These are phyloP conservation scores for Porites rus DNA, from an alignment of 92 coral and sea anemone genomes.

Conservation along the genomic window DNA sequence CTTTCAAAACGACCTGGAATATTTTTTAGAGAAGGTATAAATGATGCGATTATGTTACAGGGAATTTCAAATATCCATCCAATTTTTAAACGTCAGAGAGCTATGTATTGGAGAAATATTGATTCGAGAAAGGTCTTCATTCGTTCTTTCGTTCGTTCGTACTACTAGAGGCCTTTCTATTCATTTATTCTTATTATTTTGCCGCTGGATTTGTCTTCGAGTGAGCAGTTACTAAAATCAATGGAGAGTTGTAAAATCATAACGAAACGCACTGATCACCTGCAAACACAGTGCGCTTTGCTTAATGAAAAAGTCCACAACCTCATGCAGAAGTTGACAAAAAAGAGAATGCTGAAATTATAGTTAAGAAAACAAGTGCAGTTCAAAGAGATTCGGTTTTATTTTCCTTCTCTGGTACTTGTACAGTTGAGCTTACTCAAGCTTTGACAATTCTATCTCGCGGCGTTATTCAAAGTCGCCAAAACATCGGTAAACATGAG, in stretches of 20 bases:
- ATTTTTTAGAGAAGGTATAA: too few species aligned
- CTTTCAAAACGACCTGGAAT: too few species aligned
- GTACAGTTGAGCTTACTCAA: neutral
- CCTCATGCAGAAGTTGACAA: neutral
- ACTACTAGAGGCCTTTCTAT: neutral
- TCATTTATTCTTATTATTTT: neutral
- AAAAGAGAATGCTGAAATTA: neutral
- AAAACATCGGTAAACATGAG: too few species aligned
- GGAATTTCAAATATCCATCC: too few species aligned
- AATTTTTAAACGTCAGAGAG: too few species aligned
- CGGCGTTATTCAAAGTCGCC: neutral
- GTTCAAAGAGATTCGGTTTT: slow-evolving; percentile 11
- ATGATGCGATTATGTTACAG: too few species aligned
- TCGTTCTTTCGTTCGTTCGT: neutral
- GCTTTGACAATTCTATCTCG: neutral
- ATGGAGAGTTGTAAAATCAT: neutral
- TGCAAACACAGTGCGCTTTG: slow-evolving; percentile 19
- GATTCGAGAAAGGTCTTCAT: neutral
- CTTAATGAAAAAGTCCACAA: neutral
- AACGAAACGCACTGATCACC: neutral
- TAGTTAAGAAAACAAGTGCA: neutral
- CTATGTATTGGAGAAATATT: neutral
- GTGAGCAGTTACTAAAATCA: slow-evolving; percentile 9
- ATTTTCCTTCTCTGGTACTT: neutral
- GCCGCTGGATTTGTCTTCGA: neutral